These are phyloP conservation scores for Pocillopora damicornis DNA, from an alignment of 64 coral and sea anemone genomes.

Conservation along the genomic window DNA sequence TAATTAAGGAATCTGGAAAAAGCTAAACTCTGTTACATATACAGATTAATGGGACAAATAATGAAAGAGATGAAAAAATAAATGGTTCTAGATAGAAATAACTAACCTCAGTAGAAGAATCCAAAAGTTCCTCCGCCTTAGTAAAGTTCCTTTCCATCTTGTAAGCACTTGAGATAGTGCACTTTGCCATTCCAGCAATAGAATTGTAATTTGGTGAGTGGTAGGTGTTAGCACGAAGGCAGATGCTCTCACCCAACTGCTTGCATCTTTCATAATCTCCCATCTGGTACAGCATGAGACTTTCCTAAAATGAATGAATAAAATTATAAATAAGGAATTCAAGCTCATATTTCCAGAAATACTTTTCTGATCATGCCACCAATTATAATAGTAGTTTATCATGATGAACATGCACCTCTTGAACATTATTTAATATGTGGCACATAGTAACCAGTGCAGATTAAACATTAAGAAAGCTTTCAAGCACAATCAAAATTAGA, in stretches of 20 bases:
- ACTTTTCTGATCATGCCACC: no score
- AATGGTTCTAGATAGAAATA: background rate
- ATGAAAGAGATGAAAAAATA: no score
- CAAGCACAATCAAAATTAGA: no score
- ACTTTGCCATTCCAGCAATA: constrained; percentile 3
- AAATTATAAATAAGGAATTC: background rate
- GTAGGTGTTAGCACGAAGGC: background rate
- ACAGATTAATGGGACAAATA: no score
- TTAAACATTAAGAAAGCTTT: no score
- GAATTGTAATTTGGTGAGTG: constrained; percentile 13
- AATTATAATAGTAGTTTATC: no score
- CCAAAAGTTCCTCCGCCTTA: constrained; percentile 13
- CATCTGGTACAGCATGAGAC: constrained; percentile 25
- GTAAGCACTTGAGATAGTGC: constrained; percentile 22
- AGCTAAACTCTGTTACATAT: no score
- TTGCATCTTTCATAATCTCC: constrained; percentile 22
- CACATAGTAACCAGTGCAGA: no score
- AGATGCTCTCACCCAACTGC: background rate
- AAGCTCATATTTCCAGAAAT: no score
- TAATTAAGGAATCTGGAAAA: no score
- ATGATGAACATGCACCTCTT: no score
- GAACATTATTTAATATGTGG: no score
- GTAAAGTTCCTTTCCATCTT: constrained; percentile 5
- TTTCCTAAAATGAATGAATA: background rate
- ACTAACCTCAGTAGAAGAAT: constrained; percentile 25